These are phyloP conservation scores for Acrocephalus arundinaceus DNA, from an alignment of 2,113 vertebrate genomes.

Conservation along the genomic window DNA sequence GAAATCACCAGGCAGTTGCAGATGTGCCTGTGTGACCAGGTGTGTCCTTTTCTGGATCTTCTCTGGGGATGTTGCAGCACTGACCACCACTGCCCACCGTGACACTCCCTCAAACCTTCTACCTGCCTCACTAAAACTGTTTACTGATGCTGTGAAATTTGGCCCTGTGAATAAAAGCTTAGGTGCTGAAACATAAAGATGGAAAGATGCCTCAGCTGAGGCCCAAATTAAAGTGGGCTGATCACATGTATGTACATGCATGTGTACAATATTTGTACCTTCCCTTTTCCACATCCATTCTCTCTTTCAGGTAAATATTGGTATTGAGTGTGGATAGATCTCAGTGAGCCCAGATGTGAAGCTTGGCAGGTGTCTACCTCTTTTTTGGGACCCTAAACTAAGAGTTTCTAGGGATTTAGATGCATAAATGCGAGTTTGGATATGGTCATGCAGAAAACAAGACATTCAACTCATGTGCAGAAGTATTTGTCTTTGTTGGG, in stretches of 20 bases:
- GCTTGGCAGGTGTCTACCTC: not conserved
- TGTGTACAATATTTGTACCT: not conserved
- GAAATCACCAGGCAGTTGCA: too few relatives aligned
- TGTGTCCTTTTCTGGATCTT: too few relatives aligned
- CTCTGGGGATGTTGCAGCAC: too few relatives aligned
- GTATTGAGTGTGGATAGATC: not conserved
- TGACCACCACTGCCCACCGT: too few relatives aligned
- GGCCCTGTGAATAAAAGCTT: not conserved
- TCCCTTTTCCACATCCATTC: not conserved
- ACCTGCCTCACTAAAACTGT: not conserved
- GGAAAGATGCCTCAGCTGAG: not conserved
- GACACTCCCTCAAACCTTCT: not conserved
- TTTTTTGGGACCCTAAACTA: not conserved
- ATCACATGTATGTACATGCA: not conserved
- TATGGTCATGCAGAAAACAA: not conserved
- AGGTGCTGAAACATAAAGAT: not conserved
- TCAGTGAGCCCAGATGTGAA: not conserved
- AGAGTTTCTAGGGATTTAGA: not conserved
- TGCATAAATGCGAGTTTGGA: not conserved
- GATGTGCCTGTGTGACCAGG: too few relatives aligned
- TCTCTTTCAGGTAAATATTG: not conserved
- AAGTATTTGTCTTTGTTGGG: not conserved
- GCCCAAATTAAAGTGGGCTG: not conserved
- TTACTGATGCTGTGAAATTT: not conserved
- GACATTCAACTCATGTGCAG: not conserved